Evolutionary conservation across 2,113 vertebrate species (phyloP).

Genomic region (Melierax canorus): DNA sequence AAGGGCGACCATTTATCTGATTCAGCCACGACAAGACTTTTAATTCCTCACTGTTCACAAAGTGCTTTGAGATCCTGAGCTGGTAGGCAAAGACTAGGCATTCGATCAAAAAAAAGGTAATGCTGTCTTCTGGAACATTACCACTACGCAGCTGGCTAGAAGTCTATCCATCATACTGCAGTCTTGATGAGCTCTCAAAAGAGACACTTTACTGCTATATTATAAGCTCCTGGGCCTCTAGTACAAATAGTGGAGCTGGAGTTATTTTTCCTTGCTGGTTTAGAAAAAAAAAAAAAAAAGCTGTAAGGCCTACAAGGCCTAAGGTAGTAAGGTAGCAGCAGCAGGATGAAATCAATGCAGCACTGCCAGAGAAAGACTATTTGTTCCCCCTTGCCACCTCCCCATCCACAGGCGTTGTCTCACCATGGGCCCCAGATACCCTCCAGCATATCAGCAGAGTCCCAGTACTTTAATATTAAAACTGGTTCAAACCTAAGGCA

Average conservation of each 20-base stretch:
- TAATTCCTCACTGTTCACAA: not conserved
- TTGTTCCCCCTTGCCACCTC: not conserved
- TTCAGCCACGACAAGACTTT: not conserved
- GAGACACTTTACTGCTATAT: not conserved
- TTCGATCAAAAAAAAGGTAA: not conserved
- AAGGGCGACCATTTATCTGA: not conserved
- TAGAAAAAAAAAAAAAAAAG: not conserved
- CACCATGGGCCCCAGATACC: not conserved
- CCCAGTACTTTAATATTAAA: not conserved
- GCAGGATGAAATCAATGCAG: not conserved
- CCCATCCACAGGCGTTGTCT: not conserved
- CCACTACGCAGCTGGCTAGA: not conserved
- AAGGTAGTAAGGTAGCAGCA: not conserved
- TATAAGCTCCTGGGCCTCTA: not conserved
- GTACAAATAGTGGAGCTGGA: not conserved
- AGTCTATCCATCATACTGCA: conserved; percentile 31
- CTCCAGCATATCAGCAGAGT: not conserved
- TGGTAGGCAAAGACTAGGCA: not conserved
- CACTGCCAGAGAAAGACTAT: not conserved
- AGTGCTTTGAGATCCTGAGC: conserved; percentile 6
- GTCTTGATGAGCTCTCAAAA: conserved; percentile 21
- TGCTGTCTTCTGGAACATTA: conserved; percentile 30
- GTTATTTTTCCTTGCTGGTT: not conserved
- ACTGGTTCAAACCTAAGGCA: not conserved
- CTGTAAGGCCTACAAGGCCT: not conserved